Base-by-base conservation (phyloP, 2,888 invertebrate species). In the Isotomurus palustris region DNA sequence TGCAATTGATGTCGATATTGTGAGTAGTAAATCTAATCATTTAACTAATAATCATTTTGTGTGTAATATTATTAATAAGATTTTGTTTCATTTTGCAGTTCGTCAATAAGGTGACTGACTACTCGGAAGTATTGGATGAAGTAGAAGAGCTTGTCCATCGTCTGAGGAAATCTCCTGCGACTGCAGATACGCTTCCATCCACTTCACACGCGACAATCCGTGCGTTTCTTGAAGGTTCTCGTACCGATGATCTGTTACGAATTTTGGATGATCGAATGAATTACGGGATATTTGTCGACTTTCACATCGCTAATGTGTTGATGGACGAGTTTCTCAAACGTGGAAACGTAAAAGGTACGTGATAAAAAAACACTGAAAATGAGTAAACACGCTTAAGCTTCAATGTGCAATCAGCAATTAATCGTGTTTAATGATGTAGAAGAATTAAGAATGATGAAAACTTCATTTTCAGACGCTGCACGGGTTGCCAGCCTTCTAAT, bases 251-350 rank as follows among this genome's bases (percentile, higher is more conserved):
- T 53, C 76, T 95, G 14, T 73, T 91, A 1, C 77, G 81, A 17
- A 79, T 92, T 6, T 77, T 96, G 44, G 83, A 86, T 72, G 87
- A 94, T 74, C 84, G 90, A 53, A 74, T 88, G 17, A 86, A 87
- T 72, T 96, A 87, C 78, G 97, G 97, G 1, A 76, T 97, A 29
- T 95, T 95, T 73, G 82, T 91, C n/a, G 92, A 96, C 76, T 76
- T 83, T 60, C 87, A 84, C 69, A 80, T 83, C 28, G 85, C 85
- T 8, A 91, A 90, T 75, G 78, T 94, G 50, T 76, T 93, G 35
- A 79, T 96, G 77, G 86, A 95, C 73, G 80, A 81, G 54, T 85
- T 90, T 71, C 76, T 95, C 55, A 83, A 85, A 72, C 76, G 79
- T 29, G 77, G 84, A 54, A 81, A 89, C 72, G 86, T 78, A 73